A percentile compares a stretch with the other conserved stretches of the same genome.
phyloP scores from a whole-genome alignment of 2,888 invertebrate species.

The Margaritifera margaritifera region DNA sequence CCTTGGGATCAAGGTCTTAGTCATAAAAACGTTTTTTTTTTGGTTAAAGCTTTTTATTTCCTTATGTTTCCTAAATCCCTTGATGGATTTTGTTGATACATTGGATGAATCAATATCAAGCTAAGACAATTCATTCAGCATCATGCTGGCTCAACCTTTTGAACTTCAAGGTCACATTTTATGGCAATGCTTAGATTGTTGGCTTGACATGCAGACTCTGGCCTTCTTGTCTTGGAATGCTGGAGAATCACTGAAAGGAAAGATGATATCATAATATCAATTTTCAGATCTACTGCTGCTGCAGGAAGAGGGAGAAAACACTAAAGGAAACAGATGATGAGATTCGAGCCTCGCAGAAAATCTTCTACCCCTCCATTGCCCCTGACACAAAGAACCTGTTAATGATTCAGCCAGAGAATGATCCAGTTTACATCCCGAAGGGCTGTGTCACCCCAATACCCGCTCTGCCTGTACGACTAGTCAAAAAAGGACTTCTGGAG shows the following conservation, averaged over 20 bases:
- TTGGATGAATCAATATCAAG: too few relatives aligned
- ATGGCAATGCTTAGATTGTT: not conserved
- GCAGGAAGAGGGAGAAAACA: constrained; percentile 45
- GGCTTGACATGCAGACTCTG: not conserved
- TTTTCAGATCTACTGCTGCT: constrained; percentile 57
- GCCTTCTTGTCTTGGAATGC: not conserved
- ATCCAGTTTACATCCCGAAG: constrained; percentile 48
- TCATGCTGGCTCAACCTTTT: too few relatives aligned
- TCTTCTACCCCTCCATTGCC: constrained; percentile 61
- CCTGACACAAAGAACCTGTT: constrained; percentile 58
- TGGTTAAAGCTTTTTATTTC: too few relatives aligned
- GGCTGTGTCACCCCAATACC: constrained; percentile 58
- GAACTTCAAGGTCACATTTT: too few relatives aligned
- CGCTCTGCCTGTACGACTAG: constrained; percentile 55
- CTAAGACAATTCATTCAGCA: too few relatives aligned
- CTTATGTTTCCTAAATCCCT: too few relatives aligned
- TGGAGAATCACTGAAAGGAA: not conserved
- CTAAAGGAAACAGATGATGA: constrained; percentile 38
- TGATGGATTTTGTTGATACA: too few relatives aligned
- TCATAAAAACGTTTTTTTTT: too few relatives aligned
- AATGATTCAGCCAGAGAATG: constrained; percentile 61
- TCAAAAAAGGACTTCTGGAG: constrained; percentile 67
- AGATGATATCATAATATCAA: not conserved
- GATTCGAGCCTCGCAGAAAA: constrained; percentile 45
- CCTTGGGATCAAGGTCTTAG: too few relatives aligned